Conservation (phyloP, 2,888 invertebrate genomes). For the Dione juno region DNA sequence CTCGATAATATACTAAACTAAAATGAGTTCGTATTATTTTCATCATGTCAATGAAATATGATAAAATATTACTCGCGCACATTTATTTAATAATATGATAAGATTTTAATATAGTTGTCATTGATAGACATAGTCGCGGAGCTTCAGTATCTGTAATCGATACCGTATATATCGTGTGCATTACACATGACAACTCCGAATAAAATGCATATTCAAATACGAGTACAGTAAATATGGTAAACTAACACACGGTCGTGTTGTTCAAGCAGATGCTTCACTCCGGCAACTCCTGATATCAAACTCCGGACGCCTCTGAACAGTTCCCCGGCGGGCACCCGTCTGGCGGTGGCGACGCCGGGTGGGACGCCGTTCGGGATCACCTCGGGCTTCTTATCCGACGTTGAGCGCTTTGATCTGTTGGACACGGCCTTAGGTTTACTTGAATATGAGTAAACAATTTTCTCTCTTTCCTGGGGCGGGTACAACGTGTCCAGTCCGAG, state of each 20-base stretch:
- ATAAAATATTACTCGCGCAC: neutral
- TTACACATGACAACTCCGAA: slow-evolving; percentile 2
- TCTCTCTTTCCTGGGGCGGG: slow-evolving; percentile 60
- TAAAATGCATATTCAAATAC: neutral
- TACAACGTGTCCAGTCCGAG: slow-evolving; percentile 82
- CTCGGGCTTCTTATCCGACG: slow-evolving; percentile 49
- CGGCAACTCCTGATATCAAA: slow-evolving; percentile 65
- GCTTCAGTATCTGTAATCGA: slow-evolving; percentile 29
- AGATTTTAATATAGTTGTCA: slow-evolving; percentile 2
- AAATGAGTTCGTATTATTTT: neutral
- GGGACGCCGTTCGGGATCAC: slow-evolving; percentile 44
- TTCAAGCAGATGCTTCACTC: slow-evolving; percentile 55
- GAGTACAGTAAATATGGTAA: neutral
- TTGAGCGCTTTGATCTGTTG: slow-evolving; percentile 54
- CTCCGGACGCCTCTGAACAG: slow-evolving; percentile 59
- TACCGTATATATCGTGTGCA: slow-evolving; percentile 15
- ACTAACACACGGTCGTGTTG: slow-evolving; percentile 48
- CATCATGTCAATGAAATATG: neutral
- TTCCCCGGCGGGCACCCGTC: slow-evolving; percentile 41
- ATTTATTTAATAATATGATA: slow-evolving; percentile 10
- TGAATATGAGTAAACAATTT: slow-evolving; percentile 86
- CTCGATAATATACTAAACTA: neutral
- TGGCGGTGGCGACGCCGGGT: slow-evolving; percentile 36
- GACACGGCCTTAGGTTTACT: slow-evolving; percentile 85
- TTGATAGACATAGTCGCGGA: neutral